Base-by-base conservation (phyloP, 2,113 vertebrate species). In the Gracilinanus agilis region DNA sequence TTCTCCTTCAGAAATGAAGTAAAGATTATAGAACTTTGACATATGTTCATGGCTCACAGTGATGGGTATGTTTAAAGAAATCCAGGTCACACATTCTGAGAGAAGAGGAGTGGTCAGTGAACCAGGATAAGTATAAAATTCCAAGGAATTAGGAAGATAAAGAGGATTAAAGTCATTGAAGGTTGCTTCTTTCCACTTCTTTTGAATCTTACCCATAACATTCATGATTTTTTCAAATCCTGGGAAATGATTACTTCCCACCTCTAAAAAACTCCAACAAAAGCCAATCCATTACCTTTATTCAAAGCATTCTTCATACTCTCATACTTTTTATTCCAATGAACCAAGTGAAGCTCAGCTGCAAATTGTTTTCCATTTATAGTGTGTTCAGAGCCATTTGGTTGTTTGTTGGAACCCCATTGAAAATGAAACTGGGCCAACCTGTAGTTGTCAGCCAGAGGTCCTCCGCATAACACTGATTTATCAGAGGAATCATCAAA, bases 291-390 rank as follows among this genome's bases (percentile, higher is more conserved):
- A 91, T 99, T 99, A 0, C 99, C 98, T 49, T 99, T 96, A 92
- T 98, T 97, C 2, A 98, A 98, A 49, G 99, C 99, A 49, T 99
- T 99, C n/a, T 97, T 98, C 96, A 99, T 99, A 90, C 97, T 99
- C 24, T 97, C 44, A 21, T 99, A 99, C 97, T 99, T 99, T 96
- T 99, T 99, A 89, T 99, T 99, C 99, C 99, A 99, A 97, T 99
- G 99, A 93, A 99, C 99, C 97, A 99, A 98, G 97, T 99, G 99
- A 93, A 99, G 99, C 99, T 99, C 99, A 44, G 99, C 99, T 61
- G 99, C 98, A 44, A 98, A 99, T 55, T 98, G 99, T 93, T 97
- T 98, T 88, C 99, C 99, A 83, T 98, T 97, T 93, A 99, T 98
- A 0, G 98, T 99, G 96, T 99, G 99, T 61, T 99, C 99, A 2